A percentile compares a stretch with the other conserved stretches of the same genome.
phyloP scores from a whole-genome alignment of 2,797 vertebrate genomes.

The Artibeus jamaicensis region DNA sequence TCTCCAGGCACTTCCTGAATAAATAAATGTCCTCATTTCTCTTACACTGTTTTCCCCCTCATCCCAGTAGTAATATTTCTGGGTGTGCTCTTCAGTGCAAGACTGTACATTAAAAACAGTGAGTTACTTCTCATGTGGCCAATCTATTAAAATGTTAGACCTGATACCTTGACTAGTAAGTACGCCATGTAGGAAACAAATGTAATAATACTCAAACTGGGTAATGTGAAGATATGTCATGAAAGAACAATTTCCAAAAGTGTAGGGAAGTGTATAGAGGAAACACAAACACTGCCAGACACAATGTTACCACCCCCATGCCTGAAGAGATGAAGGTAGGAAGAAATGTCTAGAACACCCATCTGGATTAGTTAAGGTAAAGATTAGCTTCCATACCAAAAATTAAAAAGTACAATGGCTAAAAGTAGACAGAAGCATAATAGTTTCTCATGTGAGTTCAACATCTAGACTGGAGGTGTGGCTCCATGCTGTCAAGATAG shows the following conservation, averaged over 20 bases:
- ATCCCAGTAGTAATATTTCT: background rate
- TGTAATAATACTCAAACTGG: background rate
- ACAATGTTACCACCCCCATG: background rate
- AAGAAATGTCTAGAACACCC: background rate
- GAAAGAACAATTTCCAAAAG: background rate
- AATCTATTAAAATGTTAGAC: background rate
- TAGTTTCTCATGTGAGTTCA: background rate
- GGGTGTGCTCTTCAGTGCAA: background rate
- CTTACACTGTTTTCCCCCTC: background rate
- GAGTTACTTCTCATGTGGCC: background rate
- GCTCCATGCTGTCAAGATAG: background rate
- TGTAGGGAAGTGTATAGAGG: background rate
- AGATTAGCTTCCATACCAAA: background rate
- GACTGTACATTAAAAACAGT: background rate
- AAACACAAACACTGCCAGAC: background rate
- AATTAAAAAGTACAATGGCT: background rate
- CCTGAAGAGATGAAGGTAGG: background rate
- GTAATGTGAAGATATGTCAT: background rate
- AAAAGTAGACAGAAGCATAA: background rate
- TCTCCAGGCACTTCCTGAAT: background rate
- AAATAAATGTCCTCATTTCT: background rate
- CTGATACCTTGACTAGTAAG: background rate
- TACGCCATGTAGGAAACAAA: background rate
- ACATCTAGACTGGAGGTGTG: background rate
- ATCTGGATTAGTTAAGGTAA: background rate